A percentile compares a stretch with the other conserved stretches of the same genome.
Conservation (phyloP, 1,140 invertebrate species). For the Probaryconus sp. region DNA sequence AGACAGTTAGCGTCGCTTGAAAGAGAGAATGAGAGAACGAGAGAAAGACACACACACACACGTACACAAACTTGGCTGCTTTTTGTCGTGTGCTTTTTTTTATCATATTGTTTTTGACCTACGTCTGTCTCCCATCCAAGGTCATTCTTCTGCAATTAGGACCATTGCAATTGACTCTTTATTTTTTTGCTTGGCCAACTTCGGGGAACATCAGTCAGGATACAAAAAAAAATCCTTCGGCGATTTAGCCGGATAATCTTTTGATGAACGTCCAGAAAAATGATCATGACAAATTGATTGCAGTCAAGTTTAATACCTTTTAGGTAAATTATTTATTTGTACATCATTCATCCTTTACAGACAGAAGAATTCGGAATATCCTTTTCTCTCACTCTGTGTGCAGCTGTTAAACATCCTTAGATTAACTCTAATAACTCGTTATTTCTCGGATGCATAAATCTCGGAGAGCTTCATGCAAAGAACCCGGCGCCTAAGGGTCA, state of each 20-base stretch:
- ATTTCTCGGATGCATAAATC: conserved; percentile 37
- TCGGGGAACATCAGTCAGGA: no score
- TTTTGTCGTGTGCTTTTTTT: conserved; percentile 31
- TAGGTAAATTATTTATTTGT: no score
- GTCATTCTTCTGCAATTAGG: neutral
- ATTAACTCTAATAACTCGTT: conserved; percentile 47
- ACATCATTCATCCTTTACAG: no score
- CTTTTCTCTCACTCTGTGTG: no score
- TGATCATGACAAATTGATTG: no score
- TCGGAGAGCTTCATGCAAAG: conserved; percentile 18
- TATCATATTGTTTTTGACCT: neutral
- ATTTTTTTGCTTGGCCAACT: no score
- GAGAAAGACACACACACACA: conserved; percentile 10
- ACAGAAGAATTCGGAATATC: no score
- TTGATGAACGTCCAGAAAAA: no score
- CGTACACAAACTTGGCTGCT: conserved; percentile 7
- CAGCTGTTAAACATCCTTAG: neutral
- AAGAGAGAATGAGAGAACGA: conserved; percentile 60
- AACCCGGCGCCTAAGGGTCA: conserved; percentile 42
- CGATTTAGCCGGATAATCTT: no score
- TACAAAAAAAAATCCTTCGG: no score
- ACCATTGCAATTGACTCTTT: no score
- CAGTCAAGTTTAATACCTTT: no score
- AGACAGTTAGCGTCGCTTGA: conserved; percentile 75
- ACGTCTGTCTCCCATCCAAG: neutral